These are phyloP conservation scores for Eupelmus urozonus DNA, from an alignment of 2,888 invertebrate genomes.

Conservation along the genomic window DNA sequence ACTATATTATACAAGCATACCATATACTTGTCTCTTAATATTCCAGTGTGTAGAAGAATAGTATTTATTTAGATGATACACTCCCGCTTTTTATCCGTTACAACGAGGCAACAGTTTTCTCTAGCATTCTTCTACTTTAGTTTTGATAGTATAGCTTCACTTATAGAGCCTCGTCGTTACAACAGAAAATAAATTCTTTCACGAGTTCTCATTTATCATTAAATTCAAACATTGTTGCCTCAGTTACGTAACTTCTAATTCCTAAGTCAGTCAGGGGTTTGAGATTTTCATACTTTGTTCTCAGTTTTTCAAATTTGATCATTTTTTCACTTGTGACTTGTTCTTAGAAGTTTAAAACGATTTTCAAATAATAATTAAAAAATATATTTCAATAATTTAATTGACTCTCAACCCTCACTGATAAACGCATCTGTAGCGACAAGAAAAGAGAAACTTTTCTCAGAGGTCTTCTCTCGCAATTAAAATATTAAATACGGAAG, in stretches of 20 bases:
- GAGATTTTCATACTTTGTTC: constrained; percentile 52
- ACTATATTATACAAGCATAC: constrained; percentile 58
- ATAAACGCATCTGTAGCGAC: constrained; percentile 9
- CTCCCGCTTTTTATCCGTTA: constrained; percentile 62
- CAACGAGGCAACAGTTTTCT: constrained; percentile 48
- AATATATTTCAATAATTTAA: constrained; percentile 1
- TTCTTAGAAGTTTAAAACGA: neutral
- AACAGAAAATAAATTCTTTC: constrained; percentile 40
- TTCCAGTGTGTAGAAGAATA: constrained; percentile 74
- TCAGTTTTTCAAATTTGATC: too few species aligned
- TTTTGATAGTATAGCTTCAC: constrained; percentile 42
- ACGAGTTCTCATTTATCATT: constrained; percentile 17
- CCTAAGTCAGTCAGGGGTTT: constrained; percentile 41
- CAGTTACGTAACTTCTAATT: constrained; percentile 37
- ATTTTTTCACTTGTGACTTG: too few species aligned
- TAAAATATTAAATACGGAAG: neutral
- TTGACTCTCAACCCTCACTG: constrained; percentile 41
- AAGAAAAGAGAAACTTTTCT: constrained; percentile 27
- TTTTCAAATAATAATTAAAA: constrained; percentile 2
- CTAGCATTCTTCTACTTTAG: constrained; percentile 22
- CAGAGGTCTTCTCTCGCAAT: constrained; percentile 23
- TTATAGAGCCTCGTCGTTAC: constrained; percentile 32
- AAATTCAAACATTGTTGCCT: constrained; percentile 48
- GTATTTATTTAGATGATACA: constrained; percentile 74
- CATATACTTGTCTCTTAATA: constrained; percentile 69